phyloP scores from a whole-genome alignment of 2,888 invertebrate genomes.

The Hemistola chrysoprasaria region DNA sequence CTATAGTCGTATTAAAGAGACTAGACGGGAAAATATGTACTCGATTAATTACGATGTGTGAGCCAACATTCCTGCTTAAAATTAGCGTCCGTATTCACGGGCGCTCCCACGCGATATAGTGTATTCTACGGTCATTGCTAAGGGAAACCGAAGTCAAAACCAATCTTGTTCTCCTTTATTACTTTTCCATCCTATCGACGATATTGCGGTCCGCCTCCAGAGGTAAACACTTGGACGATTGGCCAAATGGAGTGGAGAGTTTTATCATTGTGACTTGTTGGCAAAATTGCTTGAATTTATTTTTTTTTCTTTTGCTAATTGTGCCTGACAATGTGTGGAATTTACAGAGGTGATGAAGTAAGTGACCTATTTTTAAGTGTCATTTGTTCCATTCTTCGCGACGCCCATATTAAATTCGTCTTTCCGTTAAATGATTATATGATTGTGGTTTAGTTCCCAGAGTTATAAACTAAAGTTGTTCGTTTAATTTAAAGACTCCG shows the following conservation, averaged over 20 bases:
- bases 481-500: too few species aligned
- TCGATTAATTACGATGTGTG: constrained; percentile 60
- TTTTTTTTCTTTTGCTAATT: too few species aligned
- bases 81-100: constrained; percentile 63
- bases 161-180: constrained; percentile 1
- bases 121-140: constrained; percentile 16
- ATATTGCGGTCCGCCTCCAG: too few species aligned
- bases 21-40: constrained; percentile 54
- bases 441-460: too few species aligned
- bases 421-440: not conserved
- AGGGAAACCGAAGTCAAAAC: constrained; percentile 11
- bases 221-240: constrained; percentile 1
- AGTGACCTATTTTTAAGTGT: not conserved
- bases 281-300: too few species aligned
- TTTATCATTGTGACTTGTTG: too few species aligned
- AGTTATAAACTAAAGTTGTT: too few species aligned
- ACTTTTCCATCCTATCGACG: too few species aligned
- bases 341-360: too few species aligned
- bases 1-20: constrained; percentile 44
- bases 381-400: constrained; percentile 7
- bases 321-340: too few species aligned
- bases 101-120: constrained; percentile 40
- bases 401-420: constrained; percentile 8
- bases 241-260: too few species aligned
- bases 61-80: constrained; percentile 70